phyloP scores from a whole-genome alignment of 1,140 invertebrate species.

The Drosophila biarmipes region DNA sequence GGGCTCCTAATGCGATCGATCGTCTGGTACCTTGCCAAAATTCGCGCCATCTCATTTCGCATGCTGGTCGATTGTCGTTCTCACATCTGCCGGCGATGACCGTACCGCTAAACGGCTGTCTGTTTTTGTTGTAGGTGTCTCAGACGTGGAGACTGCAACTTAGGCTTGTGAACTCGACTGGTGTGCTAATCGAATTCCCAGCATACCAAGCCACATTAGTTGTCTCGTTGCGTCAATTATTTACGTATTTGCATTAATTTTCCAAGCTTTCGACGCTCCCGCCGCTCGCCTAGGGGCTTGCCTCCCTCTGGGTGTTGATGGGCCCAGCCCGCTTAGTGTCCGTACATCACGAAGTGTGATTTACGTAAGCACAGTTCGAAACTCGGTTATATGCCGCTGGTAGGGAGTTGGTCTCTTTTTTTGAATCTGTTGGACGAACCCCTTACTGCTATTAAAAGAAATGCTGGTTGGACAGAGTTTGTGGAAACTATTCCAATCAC shows the following conservation, averaged over 20 bases:
- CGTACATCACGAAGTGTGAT: slow-evolving; percentile 27
- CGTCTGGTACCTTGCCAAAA: slow-evolving; percentile 24
- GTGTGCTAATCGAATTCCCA: slow-evolving; percentile 35
- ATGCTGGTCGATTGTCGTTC: slow-evolving; percentile 32
- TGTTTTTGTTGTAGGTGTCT: slow-evolving; percentile 15
- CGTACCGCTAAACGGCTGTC: slow-evolving; percentile 7
- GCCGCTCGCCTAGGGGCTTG: background rate
- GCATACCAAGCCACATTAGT: slow-evolving; percentile 35
- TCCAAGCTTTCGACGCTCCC: slow-evolving; percentile 9
- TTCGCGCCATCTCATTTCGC: slow-evolving; percentile 43
- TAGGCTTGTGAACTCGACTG: background rate
- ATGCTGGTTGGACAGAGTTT: background rate
- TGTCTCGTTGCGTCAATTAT: slow-evolving; percentile 56
- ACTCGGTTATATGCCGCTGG: slow-evolving; percentile 26
- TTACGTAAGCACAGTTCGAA: slow-evolving; percentile 45
- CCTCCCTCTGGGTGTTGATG: slow-evolving; percentile 11
- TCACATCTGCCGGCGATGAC: slow-evolving; percentile 18
- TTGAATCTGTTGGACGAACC: background rate
- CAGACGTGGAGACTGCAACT: slow-evolving; percentile 12
- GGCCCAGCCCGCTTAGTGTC: slow-evolving; percentile 5
- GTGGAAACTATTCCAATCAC: slow-evolving; percentile 13
- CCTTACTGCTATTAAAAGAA: background rate
- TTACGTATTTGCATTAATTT: slow-evolving; percentile 66
- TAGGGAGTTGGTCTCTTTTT: background rate
- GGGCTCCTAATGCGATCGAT: background rate